Evolutionary conservation across 2,797 vertebrate species (phyloP), one percentile per base, ranked within the genome.

Genomic region (Rhinogobio ventralis): DNA sequence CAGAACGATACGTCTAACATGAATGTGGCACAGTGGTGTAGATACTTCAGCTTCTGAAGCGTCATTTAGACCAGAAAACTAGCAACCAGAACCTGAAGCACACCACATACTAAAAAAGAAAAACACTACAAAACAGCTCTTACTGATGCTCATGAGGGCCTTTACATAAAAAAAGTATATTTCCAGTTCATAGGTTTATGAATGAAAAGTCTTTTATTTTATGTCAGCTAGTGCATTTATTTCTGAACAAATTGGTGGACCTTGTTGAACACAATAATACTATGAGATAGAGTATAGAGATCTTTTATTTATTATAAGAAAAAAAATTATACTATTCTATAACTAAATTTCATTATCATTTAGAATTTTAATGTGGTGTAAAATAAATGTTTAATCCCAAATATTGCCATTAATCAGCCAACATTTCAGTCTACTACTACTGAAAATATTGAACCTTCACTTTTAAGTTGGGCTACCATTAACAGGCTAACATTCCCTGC

Each of bases 21-120:
- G 49, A 85, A 49, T 68, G 74, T 28, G 64, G 30, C 42, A 74
- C 79, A 85, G 17, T 67, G 75, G 39, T 78, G 62, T 1, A 15
- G 60, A 76, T 55, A 69, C 77, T 69, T 62, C 33, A 79, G 45
- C 51, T 45, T 71, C n/a, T 64, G 14, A n/a, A 51, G 83, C 49
- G 42, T 82, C 49, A 51, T 81, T 84, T 74, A 79, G 9, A 71
- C n/a, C 17, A 51, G n/a, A 67, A 45, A 71, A 60, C 36, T 13
- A 71, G n/a, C 51, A 72, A 69, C 33, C 66, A 57, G 7, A 69
- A 73, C 25, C 73, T 72, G 2, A 77, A 42, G n/a, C 25, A 55
- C 82, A 71, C 82, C 81, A 62, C n/a, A 72, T n/a, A 42, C 39
- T 3, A 66, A 73, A 68, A 53, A 67, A 60, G 57, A 60, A 66